Evolutionary conservation across 2,113 vertebrate species (phyloP).

Genomic region (Leuciscus idus): DNA sequence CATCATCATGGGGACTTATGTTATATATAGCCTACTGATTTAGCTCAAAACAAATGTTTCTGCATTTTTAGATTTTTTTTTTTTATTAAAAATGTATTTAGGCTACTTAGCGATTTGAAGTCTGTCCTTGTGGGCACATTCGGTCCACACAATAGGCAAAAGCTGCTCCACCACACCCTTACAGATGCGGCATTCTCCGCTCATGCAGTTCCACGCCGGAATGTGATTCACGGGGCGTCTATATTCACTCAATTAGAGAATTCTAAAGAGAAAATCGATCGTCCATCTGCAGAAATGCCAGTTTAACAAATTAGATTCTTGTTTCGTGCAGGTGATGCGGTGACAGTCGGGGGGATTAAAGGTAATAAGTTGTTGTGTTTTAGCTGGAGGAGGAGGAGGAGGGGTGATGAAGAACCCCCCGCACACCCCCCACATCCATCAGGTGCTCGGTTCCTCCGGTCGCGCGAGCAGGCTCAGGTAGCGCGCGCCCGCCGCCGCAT

Average conservation of each 20-base stretch:
- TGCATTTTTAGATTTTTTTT: not conserved
- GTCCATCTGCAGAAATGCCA: slow-evolving; percentile 94
- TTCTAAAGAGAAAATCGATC: slow-evolving; percentile 98
- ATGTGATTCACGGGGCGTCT: slow-evolving; percentile 84
- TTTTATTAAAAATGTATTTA: not conserved
- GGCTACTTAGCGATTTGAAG: not conserved
- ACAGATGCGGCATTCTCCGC: not conserved
- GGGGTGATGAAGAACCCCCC: slow-evolving; percentile 33
- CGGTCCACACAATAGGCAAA: not conserved
- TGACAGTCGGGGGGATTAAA: slow-evolving; percentile 92
- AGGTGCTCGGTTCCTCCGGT: slow-evolving; percentile 56
- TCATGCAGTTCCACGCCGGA: slow-evolving; percentile 66
- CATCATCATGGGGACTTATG: not conserved
- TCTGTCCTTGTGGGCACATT: not conserved
- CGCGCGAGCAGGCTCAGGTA: slow-evolving; percentile 50
- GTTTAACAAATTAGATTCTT: slow-evolving; percentile 97
- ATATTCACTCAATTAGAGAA: slow-evolving; percentile 96
- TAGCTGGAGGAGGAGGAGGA: slow-evolving; percentile 67
- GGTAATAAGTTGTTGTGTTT: slow-evolving; percentile 91
- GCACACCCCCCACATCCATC: slow-evolving; percentile 30
- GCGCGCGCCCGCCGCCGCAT: slow-evolving; percentile 79
- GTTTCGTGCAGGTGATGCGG: slow-evolving; percentile 94
- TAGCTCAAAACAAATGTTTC: not conserved
- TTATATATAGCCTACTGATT: not conserved
- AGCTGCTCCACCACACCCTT: not conserved